phyloP scores from a whole-genome alignment of 2,113 vertebrate genomes.

The Chrysemys picta region DNA sequence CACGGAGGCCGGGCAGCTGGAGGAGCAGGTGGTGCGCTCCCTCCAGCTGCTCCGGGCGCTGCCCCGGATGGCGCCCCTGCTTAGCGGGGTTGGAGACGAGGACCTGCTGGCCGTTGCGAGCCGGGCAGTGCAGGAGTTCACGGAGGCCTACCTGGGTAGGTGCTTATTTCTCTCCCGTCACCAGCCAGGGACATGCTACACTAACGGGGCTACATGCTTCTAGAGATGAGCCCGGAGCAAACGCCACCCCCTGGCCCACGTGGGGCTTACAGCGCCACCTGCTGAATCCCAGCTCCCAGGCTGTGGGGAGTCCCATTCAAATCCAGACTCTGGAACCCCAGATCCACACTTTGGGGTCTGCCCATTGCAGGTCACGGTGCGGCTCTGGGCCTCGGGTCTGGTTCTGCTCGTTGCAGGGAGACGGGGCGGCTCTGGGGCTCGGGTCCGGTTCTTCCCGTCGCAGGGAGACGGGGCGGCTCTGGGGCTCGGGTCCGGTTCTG shows the following conservation, averaged over 20 bases:
- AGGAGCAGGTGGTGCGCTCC: conserved; percentile 72
- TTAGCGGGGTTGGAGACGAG: conserved; percentile 15
- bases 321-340: background rate
- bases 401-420: too few relatives aligned
- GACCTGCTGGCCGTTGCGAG: conserved; percentile 34
- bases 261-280: background rate
- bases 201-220: background rate
- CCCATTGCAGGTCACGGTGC: too few relatives aligned
- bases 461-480: too few relatives aligned
- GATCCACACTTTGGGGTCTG: too few relatives aligned
- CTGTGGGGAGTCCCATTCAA: background rate
- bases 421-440: too few relatives aligned
- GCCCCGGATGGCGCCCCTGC: background rate
- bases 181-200: background rate
- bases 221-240: background rate
- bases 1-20: conserved; percentile 33
- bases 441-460: too few relatives aligned
- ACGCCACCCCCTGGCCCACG: background rate
- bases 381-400: too few relatives aligned
- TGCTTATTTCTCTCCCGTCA: accelerated
- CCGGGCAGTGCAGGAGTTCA: conserved; percentile 78
- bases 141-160: conserved; percentile 83
- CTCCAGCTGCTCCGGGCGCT: conserved; percentile 68
- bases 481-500: too few relatives aligned
- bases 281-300: background rate